A percentile compares a stretch with the other conserved stretches of the same genome.
These are phyloP conservation scores for Falco cherrug DNA, from an alignment of 2,797 vertebrate species.

Conservation along the genomic window DNA sequence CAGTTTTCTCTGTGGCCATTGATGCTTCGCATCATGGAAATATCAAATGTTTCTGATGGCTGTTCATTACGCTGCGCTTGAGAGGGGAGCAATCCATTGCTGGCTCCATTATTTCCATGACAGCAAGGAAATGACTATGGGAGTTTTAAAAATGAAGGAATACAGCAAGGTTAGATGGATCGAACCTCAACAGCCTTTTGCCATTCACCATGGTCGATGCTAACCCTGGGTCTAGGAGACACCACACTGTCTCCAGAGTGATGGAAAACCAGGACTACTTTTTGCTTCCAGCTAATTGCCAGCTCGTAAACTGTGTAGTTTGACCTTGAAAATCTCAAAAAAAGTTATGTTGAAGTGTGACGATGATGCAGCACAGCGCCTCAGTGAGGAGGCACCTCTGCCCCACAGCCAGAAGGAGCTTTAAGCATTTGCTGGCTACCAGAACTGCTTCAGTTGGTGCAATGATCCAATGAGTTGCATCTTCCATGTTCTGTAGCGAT, in stretches of 20 bases:
- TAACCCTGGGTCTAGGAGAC: not conserved
- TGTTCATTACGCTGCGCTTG: not conserved
- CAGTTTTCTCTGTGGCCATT: conserved; percentile 19
- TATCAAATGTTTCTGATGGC: conserved; percentile 36
- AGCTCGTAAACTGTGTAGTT: not conserved
- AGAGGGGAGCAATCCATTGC: conserved; percentile 18
- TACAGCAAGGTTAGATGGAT: not conserved
- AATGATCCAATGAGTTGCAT: not conserved
- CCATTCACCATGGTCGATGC: rapidly evolving
- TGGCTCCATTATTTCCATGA: conserved; percentile 19
- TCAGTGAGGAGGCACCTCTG: not conserved
- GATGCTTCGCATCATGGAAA: conserved; percentile 52
- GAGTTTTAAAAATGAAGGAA: conserved; percentile 9
- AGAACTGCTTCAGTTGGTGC: not conserved
- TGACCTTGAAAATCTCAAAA: not conserved
- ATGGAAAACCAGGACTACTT: not conserved
- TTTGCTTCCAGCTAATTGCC: not conserved
- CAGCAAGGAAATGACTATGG: conserved; percentile 36
- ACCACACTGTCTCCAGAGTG: not conserved
- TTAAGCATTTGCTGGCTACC: not conserved
- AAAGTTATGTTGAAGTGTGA: not conserved
- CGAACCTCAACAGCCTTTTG: not conserved
- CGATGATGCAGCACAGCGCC: not conserved
- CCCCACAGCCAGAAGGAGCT: not conserved
- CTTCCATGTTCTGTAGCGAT: not conserved